Evolutionary conservation across 2,888 invertebrate species (phyloP).

Genomic region (Phasia obesa): DNA sequence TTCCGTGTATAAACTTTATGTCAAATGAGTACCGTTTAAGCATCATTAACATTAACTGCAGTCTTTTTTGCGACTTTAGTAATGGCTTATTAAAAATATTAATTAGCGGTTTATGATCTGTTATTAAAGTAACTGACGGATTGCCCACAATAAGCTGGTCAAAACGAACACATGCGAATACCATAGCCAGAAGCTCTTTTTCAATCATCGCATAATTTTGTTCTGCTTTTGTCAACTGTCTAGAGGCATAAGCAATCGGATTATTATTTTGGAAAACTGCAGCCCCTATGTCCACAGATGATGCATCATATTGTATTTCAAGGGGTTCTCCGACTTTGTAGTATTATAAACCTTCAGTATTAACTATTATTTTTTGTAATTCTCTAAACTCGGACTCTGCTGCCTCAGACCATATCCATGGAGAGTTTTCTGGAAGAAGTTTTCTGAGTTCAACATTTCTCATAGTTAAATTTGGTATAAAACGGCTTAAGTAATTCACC

Average conservation of each 20-base stretch:
- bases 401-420: neutral
- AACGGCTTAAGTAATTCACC: too few species aligned
- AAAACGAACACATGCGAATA: slow-evolving; percentile 1
- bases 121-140: neutral
- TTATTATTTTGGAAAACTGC: neutral
- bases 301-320: slow-evolving; percentile 23
- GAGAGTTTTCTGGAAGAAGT: neutral
- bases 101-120: slow-evolving; percentile 1
- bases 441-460: too few species aligned
- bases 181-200: neutral
- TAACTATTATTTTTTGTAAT: neutral
- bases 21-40: neutral
- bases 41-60: neutral
- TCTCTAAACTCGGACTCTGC: neutral
- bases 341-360: neutral
- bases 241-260: too few species aligned
- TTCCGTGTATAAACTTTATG: slow-evolving; percentile 1
- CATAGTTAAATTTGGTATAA: too few species aligned
- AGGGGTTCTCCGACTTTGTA: neutral
- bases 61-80: slow-evolving; percentile 2
- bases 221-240: too few species aligned
- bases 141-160: slow-evolving; percentile 7
- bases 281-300: neutral
- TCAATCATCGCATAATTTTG: too few species aligned
- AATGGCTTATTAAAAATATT: slow-evolving; percentile 20